Conservation (phyloP, 2,797 vertebrate species). For the Urophycis tenuis region DNA sequence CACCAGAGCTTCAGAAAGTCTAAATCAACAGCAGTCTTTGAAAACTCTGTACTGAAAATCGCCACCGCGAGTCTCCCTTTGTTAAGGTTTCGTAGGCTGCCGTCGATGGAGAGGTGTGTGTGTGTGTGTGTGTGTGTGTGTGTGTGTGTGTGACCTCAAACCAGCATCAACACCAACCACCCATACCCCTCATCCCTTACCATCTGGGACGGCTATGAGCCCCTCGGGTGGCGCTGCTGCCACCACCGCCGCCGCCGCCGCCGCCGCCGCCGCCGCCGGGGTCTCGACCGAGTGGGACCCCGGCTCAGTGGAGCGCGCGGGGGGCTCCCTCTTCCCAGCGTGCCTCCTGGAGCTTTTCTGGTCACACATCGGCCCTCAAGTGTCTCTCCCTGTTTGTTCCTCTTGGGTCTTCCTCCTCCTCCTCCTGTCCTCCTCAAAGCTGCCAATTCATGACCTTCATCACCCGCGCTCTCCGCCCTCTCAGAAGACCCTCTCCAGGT, state of each 20-base stretch:
- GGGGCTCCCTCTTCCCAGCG: conserved; percentile 68
- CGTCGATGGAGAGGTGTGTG: conserved; percentile 8
- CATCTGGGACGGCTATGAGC: conserved; percentile 63
- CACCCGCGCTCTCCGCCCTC: conserved; percentile 12
- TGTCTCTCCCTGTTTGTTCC: conserved; percentile 26
- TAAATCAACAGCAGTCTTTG: conserved; percentile 19
- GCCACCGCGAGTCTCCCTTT: conserved; percentile 3
- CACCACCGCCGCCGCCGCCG: not conserved
- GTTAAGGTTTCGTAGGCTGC: conserved; percentile 14
- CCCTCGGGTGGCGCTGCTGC: conserved; percentile 49
- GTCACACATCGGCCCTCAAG: conserved; percentile 70
- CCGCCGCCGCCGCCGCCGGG: not conserved
- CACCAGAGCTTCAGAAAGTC: conserved; percentile 1
- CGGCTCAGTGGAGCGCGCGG: conserved; percentile 59
- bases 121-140: conserved; percentile 1
- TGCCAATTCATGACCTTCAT: conserved; percentile 59
- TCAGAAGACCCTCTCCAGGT: conserved; percentile 29
- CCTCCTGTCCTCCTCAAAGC: conserved; percentile 55
- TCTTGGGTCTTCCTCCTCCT: conserved; percentile 37
- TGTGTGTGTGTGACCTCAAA: conserved; percentile 2
- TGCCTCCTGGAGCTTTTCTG: conserved; percentile 72
- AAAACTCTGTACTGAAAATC: not conserved
- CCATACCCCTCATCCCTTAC: conserved; percentile 52
- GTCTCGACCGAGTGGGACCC: conserved; percentile 54
- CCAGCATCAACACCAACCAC: conserved; percentile 11